Base-by-base conservation (phyloP, 2,797 vertebrate genomes). In the Sebastes kiyomatsui region DNA sequence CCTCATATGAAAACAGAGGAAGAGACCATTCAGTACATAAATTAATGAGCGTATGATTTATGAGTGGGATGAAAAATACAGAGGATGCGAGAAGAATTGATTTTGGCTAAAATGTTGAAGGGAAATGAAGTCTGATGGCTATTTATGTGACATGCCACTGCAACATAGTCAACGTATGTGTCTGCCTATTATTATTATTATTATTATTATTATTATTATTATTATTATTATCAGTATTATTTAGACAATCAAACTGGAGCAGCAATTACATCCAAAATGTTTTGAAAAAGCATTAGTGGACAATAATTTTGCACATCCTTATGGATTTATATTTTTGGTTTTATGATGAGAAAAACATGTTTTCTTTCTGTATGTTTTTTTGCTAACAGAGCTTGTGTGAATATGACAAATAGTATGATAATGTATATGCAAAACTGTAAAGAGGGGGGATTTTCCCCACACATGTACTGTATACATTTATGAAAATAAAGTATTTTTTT, bases 401-500 rank as follows among this genome's bases (percentile, higher is more conserved):
- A 91, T 84, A 91, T 89, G 84, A 87, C 54, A 83, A 83, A 87
- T 84, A 84, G 65, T 87, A 79, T 86, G 67, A 83, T 84, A 62
- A 85, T 90, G 87, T 90, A 89, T 93, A 94, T 88, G 92, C 91
- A 93, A 92, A 69, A 75, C 84, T 91, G 81, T 87, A 92, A 91
- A 86, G 74, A 71, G 18, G 75, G 77, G 86, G 75, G 32, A 20
- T 62, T 42, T 61, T 14, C 73, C 74, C 82, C 67, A 84, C 77
- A 92, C 73, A 90, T 93, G 92, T 94, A 94, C 88, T 94, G 92
- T 94, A 94, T 88, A 93, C 80, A 94, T 94, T 95, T 95, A 91
- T 93, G 87, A 91, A 88, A 95, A 94, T 96, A 95, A 96, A 96
- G 80, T 95, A 95, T 96, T 95, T 95, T 95, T 96, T 94, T 89